These are phyloP conservation scores for Deilephila elpenor DNA, from an alignment of 2,888 invertebrate genomes.

Conservation along the genomic window DNA sequence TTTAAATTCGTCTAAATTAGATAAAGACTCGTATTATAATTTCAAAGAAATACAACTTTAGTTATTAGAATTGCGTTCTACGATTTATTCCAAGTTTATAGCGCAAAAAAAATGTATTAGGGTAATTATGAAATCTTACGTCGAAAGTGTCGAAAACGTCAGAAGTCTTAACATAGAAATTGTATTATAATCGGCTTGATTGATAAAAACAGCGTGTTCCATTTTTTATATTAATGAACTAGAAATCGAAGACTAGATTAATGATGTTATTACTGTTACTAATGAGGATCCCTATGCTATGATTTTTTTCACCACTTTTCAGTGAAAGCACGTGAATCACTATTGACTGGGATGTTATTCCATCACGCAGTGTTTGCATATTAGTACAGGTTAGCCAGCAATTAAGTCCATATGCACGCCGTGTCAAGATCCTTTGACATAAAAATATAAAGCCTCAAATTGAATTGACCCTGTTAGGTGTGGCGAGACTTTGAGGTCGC, in stretches of 20 bases:
- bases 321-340: background rate
- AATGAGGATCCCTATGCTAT: background rate
- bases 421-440: background rate
- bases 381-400: background rate
- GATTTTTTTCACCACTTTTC: background rate
- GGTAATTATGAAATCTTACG: too few relatives aligned
- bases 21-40: too few relatives aligned
- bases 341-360: background rate
- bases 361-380: background rate
- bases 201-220: background rate
- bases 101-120: too few relatives aligned
- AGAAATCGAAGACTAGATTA: background rate
- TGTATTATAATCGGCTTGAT: background rate
- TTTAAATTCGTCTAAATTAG: too few relatives aligned
- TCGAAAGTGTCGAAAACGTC: too few relatives aligned
- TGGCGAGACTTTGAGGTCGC: slow-evolving; percentile 2
- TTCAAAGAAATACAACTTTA: too few relatives aligned
- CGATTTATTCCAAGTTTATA: too few relatives aligned
- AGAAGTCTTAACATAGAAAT: too few relatives aligned
- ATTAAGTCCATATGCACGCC: background rate
- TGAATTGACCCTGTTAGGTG: background rate
- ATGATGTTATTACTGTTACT: background rate
- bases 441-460: background rate
- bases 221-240: background rate
- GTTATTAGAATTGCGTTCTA: too few relatives aligned